Conservation (phyloP, 2,797 vertebrate genomes). For the Craterocephalus amniculus region DNA sequence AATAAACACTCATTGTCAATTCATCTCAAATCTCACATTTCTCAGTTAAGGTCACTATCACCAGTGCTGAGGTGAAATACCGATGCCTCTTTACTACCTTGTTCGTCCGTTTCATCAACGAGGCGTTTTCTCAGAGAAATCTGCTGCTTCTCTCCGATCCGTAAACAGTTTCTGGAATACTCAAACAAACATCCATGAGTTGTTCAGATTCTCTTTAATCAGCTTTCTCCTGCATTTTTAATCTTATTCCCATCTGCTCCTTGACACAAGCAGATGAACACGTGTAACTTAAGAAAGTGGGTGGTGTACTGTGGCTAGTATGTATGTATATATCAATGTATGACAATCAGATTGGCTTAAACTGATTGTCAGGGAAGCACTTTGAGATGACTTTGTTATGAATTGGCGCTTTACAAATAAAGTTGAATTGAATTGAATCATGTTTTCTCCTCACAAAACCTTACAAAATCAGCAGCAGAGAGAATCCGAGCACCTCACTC, state of each 20-base stretch:
- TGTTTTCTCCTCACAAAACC: neutral
- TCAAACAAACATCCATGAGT: neutral
- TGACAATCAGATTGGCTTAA: no score
- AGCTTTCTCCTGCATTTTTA: neutral
- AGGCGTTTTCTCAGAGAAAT: neutral
- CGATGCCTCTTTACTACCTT: neutral
- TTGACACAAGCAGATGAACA: neutral
- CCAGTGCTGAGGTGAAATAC: neutral
- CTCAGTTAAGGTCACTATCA: neutral
- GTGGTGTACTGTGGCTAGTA: no score
- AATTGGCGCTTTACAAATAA: no score
- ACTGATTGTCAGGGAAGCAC: no score
- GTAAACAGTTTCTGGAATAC: neutral
- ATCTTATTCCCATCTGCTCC: neutral
- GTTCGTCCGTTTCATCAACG: no score
- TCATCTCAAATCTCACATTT: neutral
- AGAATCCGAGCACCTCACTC: slow-evolving; percentile 13
- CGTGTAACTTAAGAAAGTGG: neutral
- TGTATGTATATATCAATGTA: no score
- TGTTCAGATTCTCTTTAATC: neutral
- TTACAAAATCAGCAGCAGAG: slow-evolving; percentile 14
- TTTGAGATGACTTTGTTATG: no score
- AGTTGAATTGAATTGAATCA: no score
- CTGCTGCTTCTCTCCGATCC: neutral
- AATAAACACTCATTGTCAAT: neutral